Conservation (phyloP, 2,113 vertebrate species). For the Opisthocomus hoazin region DNA sequence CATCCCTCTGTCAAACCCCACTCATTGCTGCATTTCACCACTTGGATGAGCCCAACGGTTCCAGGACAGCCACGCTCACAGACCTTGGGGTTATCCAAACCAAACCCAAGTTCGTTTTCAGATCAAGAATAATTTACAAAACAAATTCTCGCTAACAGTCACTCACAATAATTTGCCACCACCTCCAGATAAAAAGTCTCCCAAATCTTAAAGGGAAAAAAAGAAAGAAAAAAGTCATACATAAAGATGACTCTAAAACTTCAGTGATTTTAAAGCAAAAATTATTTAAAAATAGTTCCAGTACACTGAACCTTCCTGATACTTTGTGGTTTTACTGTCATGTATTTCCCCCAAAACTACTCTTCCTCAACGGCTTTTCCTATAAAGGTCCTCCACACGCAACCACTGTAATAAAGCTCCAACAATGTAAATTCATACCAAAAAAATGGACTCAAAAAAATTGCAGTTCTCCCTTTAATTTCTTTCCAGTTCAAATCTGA, state of each 20-base stretch:
- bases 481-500: background rate
- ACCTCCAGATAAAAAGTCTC: rapidly evolving
- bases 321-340: background rate
- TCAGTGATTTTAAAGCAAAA: background rate
- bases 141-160: background rate
- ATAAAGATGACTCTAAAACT: background rate
- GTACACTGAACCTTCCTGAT: background rate
- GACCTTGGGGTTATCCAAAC: background rate
- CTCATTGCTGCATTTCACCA: background rate
- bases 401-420: background rate
- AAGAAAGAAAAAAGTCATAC: background rate
- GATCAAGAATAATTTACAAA: background rate
- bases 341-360: background rate
- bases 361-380: background rate
- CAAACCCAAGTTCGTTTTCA: background rate
- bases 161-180: background rate
- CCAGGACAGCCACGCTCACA: background rate
- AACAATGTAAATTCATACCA: rapidly evolving
- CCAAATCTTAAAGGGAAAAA: background rate
- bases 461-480: background rate
- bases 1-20: background rate
- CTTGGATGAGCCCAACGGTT: background rate
- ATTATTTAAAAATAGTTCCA: background rate
- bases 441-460: background rate
- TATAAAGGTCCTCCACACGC: rapidly evolving